Base-by-base conservation (phyloP, 1,140 invertebrate genomes). In the Kradibia gibbosae region DNA sequence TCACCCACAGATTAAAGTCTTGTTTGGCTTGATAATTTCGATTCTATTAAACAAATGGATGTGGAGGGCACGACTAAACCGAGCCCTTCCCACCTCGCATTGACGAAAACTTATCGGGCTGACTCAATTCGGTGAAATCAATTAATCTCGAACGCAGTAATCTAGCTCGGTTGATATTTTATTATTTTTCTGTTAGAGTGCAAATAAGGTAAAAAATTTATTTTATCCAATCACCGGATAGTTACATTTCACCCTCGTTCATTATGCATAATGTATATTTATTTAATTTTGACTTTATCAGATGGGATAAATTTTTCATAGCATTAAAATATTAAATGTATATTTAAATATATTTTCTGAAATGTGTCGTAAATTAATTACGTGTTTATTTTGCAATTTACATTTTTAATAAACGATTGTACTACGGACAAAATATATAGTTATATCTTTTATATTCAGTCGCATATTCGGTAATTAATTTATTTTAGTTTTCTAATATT, bases 41-140 rank as follows among this genome's bases (percentile, higher is more conserved):
- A 65, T 76, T 31, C 74, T 20, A 48, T 65, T 77, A 53, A 20
- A 72, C 71, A 53, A 72, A 50, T 72, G 42, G 67, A 13, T 71
- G 7, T 67, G 62, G 34, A 5, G n/a, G 62, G 34, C 34, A 25
- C 62, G 34, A 39, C 39, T 67, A 22, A 67, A 39, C 20, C 34
- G 31, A 39, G 34, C 10, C n/a, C n/a, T 8, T 39, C 62, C 31
- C 62, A 53, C n/a, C n/a, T n/a, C 3, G 20, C 8, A 60, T 11
- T 45, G 25, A 31, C 7, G 57, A 60, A 60, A 60, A 31, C 7
- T 60, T 60, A 60, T 31, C 31, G 3, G 25, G 1, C 31, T 60
- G 2, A 60, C 0, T 31, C 0, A 2, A 60, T 5, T 60, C 0
- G 3, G 22, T 25, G 57, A 60, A 28, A 45, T 45, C 42, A 45